Evolutionary conservation across 2,113 vertebrate species (phyloP).

Genomic region (Corythornis madagascariensis): DNA sequence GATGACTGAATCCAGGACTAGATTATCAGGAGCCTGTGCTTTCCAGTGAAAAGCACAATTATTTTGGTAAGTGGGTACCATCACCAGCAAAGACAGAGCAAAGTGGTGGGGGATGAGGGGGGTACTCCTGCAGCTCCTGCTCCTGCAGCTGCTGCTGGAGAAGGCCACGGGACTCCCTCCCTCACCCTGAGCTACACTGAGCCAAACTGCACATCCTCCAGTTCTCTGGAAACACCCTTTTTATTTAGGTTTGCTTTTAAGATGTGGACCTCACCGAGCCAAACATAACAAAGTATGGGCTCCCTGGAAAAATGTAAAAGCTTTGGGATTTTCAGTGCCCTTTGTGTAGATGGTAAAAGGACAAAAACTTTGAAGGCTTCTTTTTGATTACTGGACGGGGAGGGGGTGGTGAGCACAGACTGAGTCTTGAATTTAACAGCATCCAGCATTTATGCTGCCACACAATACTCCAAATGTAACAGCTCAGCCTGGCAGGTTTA

Average conservation of each 20-base stretch:
- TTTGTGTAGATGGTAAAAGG: neutral
- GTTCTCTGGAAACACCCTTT: neutral
- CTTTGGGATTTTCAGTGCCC: neutral
- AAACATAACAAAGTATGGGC: neutral
- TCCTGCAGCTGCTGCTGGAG: neutral
- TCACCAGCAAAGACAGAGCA: neutral
- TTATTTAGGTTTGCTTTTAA: neutral
- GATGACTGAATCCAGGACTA: neutral
- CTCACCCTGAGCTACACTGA: rapidly evolving
- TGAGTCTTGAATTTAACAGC: neutral
- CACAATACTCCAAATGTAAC: neutral
- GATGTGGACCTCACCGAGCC: neutral
- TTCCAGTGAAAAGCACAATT: neutral
- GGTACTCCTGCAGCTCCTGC: neutral
- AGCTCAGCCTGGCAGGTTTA: neutral
- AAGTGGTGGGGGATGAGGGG: neutral
- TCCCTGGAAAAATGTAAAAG: neutral
- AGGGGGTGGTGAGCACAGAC: neutral
- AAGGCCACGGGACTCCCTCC: rapidly evolving
- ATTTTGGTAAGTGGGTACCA: neutral
- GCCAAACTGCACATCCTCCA: neutral
- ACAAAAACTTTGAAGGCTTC: neutral
- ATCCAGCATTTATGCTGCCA: neutral
- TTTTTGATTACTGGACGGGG: neutral
- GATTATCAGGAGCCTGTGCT: neutral